Percentiles rank a stretch among this genome's conserved stretches.
Conservation (phyloP, 2,888 invertebrate genomes). For the Drosophila borborema region DNA sequence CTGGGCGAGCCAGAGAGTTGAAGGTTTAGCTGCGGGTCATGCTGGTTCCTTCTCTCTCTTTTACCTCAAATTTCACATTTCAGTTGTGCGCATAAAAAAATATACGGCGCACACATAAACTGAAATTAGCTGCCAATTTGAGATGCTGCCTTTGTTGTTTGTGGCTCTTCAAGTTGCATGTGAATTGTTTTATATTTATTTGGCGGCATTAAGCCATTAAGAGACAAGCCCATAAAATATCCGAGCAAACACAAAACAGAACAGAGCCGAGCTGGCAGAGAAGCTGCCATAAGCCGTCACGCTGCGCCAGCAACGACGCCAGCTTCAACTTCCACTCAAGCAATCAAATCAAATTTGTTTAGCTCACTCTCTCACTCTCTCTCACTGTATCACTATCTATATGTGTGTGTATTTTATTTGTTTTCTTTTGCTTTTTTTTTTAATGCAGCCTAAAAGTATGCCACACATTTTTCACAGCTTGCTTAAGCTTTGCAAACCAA, state of each 20-base stretch:
- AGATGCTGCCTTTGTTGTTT: constrained; percentile 60
- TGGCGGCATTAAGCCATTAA: constrained; percentile 73
- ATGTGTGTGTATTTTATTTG: constrained; percentile 23
- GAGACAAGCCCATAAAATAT: constrained; percentile 60
- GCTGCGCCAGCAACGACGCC: constrained; percentile 36
- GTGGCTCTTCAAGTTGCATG: constrained; percentile 44
- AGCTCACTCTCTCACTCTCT: constrained; percentile 22
- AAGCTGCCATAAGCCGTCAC: constrained; percentile 48
- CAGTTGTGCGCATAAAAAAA: constrained; percentile 51
- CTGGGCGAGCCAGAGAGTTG: constrained; percentile 57
- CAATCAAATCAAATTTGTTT: constrained; percentile 77
- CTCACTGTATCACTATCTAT: neutral
- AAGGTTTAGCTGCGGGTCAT: constrained; percentile 52
- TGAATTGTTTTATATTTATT: constrained; percentile 75
- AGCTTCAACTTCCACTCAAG: constrained; percentile 23
- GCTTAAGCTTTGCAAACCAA: constrained; percentile 70
- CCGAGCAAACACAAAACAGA: neutral
- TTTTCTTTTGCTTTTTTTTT: constrained; percentile 36
- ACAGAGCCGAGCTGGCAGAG: neutral
- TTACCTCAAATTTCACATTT: constrained; percentile 25
- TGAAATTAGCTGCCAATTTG: constrained; percentile 77
- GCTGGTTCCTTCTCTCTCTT: constrained; percentile 34
- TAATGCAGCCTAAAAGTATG: constrained; percentile 72
- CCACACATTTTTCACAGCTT: constrained; percentile 68
- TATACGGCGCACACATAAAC: constrained; percentile 69